phyloP scores from a whole-genome alignment of 2,888 invertebrate genomes.

The Beris morrisii region DNA sequence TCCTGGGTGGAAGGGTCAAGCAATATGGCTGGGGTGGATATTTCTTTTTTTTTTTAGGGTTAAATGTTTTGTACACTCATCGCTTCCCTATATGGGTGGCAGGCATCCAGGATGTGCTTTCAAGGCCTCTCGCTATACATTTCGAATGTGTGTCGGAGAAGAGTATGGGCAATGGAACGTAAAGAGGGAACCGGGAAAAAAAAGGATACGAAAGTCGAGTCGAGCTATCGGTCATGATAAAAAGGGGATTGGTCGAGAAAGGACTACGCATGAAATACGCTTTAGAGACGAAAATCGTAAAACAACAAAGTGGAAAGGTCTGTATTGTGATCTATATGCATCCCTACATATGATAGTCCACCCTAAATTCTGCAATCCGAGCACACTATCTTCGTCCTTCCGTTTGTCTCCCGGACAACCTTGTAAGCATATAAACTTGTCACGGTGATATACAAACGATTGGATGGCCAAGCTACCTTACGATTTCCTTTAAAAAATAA shows the following conservation, averaged over 20 bases:
- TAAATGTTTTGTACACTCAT: constrained; percentile 35
- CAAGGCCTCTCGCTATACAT: background rate
- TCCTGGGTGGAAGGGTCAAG: constrained; percentile 37
- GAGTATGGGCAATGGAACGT: background rate
- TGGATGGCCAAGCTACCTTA: no score
- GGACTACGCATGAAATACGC: background rate
- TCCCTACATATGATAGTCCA: background rate
- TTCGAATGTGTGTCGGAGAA: background rate
- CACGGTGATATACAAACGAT: no score
- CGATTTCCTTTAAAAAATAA: no score
- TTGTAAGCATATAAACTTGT: no score
- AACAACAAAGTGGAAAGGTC: constrained; percentile 2
- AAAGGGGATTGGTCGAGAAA: background rate
- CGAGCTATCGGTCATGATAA: background rate
- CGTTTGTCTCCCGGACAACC: no score
- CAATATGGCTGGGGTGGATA: constrained; percentile 33
- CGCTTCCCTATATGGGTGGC: constrained; percentile 12
- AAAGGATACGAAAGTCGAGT: background rate
- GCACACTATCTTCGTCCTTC: no score
- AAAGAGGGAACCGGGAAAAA: background rate
- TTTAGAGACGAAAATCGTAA: constrained; percentile 7
- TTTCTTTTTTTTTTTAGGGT: constrained; percentile 35
- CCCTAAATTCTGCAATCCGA: no score
- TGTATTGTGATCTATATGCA: background rate
- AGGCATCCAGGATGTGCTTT: background rate